phyloP scores from a whole-genome alignment of 2,888 invertebrate species.

The Acleris cristana region DNA sequence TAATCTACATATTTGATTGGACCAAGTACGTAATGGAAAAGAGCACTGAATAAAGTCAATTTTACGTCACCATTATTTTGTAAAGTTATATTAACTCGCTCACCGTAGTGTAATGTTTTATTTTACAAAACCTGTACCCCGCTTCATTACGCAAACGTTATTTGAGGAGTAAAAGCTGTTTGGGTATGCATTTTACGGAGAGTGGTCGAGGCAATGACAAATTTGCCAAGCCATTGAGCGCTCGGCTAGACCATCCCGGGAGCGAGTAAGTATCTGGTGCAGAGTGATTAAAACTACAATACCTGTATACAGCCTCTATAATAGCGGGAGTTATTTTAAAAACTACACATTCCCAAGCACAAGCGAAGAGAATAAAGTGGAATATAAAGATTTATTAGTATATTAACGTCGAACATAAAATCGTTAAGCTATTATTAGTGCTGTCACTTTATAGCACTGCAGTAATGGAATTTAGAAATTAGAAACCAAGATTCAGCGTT shows the following conservation, averaged over 20 bases:
- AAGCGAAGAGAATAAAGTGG: no score
- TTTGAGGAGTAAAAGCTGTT: constrained; percentile 22
- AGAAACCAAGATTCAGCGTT: no score
- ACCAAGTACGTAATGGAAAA: not conserved
- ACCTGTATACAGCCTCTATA: not conserved
- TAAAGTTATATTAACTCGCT: no score
- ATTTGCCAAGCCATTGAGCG: constrained; percentile 60
- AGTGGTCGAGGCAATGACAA: constrained; percentile 49
- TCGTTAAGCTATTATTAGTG: no score
- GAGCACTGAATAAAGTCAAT: not conserved
- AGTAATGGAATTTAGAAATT: no score
- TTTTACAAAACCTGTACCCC: constrained; percentile 1
- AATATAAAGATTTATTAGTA: no score
- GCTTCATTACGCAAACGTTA: constrained; percentile 19
- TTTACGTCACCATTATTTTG: not conserved
- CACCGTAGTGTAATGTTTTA: not conserved
- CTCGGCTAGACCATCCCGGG: constrained; percentile 46
- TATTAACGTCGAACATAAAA: no score
- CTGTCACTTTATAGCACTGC: no score
- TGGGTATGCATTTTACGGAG: constrained; percentile 52
- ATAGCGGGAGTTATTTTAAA: not conserved
- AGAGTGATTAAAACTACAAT: constrained; percentile 42
- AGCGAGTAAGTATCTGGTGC: constrained; percentile 43
- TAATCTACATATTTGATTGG: not conserved
- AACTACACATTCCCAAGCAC: no score